phyloP scores from a whole-genome alignment of 2,888 invertebrate species.

The Bedellia somnulentella region DNA sequence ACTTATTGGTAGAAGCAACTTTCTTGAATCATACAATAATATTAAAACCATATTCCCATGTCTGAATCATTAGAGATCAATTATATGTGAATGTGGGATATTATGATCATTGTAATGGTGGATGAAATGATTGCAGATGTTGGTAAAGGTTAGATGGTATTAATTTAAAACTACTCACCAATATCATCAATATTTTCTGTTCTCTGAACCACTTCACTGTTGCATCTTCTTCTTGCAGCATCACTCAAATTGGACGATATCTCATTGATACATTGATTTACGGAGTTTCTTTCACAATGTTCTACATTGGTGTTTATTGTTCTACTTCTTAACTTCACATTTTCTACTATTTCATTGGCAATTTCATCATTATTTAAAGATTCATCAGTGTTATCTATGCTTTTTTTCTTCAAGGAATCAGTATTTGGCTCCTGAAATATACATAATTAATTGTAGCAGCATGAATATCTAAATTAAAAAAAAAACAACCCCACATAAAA shows the following conservation, averaged over 20 bases:
- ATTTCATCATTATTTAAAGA: slow-evolving; percentile 38
- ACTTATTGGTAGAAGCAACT: slow-evolving; percentile 8
- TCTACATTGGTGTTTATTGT: slow-evolving; percentile 29
- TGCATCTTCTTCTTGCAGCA: slow-evolving; percentile 36
- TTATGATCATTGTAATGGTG: too few relatives aligned
- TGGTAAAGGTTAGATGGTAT: too few relatives aligned
- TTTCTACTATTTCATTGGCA: slow-evolving; percentile 34
- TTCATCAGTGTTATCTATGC: slow-evolving; percentile 25
- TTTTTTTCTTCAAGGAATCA: slow-evolving; percentile 40
- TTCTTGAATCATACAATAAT: slow-evolving; percentile 6
- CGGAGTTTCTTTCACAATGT: slow-evolving; percentile 44
- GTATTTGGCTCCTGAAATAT: slow-evolving; percentile 30
- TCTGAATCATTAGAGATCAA: too few relatives aligned
- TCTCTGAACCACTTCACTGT: slow-evolving; percentile 51
- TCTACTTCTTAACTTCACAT: slow-evolving; percentile 39
- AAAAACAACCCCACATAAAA: too few relatives aligned
- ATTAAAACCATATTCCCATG: slow-evolving; percentile 5
- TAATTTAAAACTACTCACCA: neutral
- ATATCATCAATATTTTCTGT: slow-evolving; percentile 21
- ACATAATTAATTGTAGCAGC: neutral
- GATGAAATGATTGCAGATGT: too few relatives aligned
- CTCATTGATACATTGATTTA: slow-evolving; percentile 73
- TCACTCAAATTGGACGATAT: slow-evolving; percentile 61
- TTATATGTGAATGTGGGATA: too few relatives aligned
- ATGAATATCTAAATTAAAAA: too few relatives aligned